Conservation (phyloP, 2,888 invertebrate species). For the Acleris cristana region DNA sequence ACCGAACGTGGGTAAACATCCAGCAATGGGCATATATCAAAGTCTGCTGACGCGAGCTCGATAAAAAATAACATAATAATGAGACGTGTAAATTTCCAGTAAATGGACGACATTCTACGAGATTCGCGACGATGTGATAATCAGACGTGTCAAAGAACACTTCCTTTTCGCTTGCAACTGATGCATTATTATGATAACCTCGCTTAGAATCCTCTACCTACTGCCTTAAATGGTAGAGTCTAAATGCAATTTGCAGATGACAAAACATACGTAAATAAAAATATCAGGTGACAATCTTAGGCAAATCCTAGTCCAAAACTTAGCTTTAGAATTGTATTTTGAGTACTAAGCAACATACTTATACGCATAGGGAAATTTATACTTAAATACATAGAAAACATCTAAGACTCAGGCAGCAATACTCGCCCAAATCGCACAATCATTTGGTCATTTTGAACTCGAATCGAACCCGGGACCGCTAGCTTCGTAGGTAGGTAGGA, state of each 20-base stretch:
- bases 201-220: not conserved
- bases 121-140: conserved; percentile 50
- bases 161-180: conserved; percentile 5
- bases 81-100: conserved; percentile 54
- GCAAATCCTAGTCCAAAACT: too few relatives aligned
- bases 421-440: too few relatives aligned
- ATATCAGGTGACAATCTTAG: too few relatives aligned
- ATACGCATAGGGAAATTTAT: too few relatives aligned
- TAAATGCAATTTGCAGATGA: not conserved
- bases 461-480: too few relatives aligned
- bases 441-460: too few relatives aligned
- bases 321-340: too few relatives aligned
- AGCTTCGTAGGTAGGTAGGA: too few relatives aligned
- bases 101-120: conserved; percentile 35
- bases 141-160: conserved; percentile 29
- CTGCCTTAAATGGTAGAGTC: not conserved
- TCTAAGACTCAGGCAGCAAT: too few relatives aligned
- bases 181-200: not conserved
- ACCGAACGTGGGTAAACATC: conserved; percentile 40
- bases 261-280: not conserved
- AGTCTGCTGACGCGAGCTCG: conserved; percentile 53
- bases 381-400: too few relatives aligned
- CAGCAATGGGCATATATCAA: conserved; percentile 34
- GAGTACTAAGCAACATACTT: too few relatives aligned
- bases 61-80: conserved; percentile 40